phyloP scores from a whole-genome alignment of 2,888 invertebrate species.

The Pegoplata infirma region DNA sequence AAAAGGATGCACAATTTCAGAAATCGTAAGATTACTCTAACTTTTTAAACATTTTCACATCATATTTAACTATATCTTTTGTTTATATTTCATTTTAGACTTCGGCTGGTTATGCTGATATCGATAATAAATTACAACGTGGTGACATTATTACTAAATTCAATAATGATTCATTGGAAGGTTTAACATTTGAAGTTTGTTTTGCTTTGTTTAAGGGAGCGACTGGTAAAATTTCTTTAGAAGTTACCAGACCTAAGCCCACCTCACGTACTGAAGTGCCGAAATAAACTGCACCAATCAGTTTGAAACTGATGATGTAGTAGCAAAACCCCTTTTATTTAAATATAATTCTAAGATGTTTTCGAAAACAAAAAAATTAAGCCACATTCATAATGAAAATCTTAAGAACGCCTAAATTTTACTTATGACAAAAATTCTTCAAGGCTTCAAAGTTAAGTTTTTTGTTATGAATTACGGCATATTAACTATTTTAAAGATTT shows the following conservation, averaged over 20 bases:
- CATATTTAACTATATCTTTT: no score
- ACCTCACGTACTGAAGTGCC: constrained; percentile 73
- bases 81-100: constrained; percentile 80
- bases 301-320: background rate
- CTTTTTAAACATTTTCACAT: no score
- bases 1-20: constrained; percentile 93
- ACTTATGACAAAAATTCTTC: no score
- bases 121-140: constrained; percentile 92
- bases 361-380: no score
- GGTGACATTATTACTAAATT: constrained; percentile 95
- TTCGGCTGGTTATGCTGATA: constrained; percentile 90
- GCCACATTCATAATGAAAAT: no score
- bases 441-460: no score
- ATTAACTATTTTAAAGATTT: no score
- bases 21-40: constrained; percentile 84
- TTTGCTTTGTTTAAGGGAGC: constrained; percentile 93
- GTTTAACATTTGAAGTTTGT: constrained; percentile 88
- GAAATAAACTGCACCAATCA: constrained; percentile 60
- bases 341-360: constrained; percentile 6
- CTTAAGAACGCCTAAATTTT: no score
- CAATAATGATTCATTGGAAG: constrained; percentile 90
- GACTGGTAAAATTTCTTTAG: constrained; percentile 89
- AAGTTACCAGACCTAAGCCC: constrained; percentile 90
- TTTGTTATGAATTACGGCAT: no score
- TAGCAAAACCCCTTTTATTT: background rate